These are phyloP conservation scores for Labeo catla DNA, from an alignment of 2,113 vertebrate genomes.

Conservation along the genomic window DNA sequence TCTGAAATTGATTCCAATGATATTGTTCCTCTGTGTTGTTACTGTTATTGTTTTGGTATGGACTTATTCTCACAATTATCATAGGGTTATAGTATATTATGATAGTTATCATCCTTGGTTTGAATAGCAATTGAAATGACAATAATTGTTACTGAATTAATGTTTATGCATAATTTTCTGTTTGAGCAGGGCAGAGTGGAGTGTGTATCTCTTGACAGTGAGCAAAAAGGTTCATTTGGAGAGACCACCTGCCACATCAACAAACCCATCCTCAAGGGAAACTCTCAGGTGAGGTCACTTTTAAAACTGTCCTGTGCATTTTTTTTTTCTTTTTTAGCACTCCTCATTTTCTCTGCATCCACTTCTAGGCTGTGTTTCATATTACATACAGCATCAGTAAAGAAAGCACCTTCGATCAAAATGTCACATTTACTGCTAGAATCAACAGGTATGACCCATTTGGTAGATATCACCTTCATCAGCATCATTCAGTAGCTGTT, in stretches of 20 bases:
- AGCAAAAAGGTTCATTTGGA: conserved; percentile 37
- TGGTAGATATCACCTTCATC: no score
- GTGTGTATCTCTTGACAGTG: conserved; percentile 70
- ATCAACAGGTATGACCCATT: conserved; percentile 66
- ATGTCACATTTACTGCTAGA: conserved; percentile 61
- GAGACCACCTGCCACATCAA: conserved; percentile 73
- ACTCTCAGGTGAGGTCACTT: conserved; percentile 61
- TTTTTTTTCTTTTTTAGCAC: neutral
- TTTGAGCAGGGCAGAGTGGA: conserved; percentile 70
- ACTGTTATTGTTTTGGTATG: no score
- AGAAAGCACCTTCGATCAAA: conserved; percentile 56
- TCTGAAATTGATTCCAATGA: no score
- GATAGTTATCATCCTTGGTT: no score
- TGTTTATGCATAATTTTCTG: neutral
- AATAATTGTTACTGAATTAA: conserved; percentile 46
- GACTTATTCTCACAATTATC: no score
- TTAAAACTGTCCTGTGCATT: neutral
- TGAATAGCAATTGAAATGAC: neutral
- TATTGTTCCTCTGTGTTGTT: no score
- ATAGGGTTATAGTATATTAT: no score
- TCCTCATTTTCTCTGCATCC: neutral
- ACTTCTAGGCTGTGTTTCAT: conserved; percentile 67
- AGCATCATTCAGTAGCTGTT: no score
- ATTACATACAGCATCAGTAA: conserved; percentile 69
- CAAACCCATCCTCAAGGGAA: conserved; percentile 78